Evolutionary conservation across 2,888 invertebrate genomes (phyloP), one percentile per base, ranked within the genome.

Genomic region (Scelioninae gen. 1): DNA sequence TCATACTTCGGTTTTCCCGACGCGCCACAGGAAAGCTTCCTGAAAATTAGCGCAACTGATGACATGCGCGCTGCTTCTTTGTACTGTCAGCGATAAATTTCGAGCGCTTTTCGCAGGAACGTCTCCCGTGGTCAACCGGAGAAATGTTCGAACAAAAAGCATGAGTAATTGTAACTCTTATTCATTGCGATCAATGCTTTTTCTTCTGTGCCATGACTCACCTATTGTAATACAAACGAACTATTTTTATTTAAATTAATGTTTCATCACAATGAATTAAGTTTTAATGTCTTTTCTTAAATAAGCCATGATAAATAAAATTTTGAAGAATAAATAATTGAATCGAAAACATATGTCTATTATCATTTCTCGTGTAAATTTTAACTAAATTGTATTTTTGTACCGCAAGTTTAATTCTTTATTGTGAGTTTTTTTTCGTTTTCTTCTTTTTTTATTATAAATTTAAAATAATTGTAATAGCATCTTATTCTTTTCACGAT

Each of bases 141-240:
- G 66, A 66, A 76, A 68, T 76, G 76, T 13, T 32, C 51, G 43
- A 51, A 76, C 68, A 76, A 76, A 72, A 76, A 75, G 75, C 51
- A 47, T 75, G 75, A 75, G 66, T 66, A 75, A 75, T 75, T 66
- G 51, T 49, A 11, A 8, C 16, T 51, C 65, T 65, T 75, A 51
- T 47, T 58, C 75, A 66, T 58, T 40, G 45, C 32, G 55, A 45
- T 15, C 55, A n/a, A 8, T 15, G 45, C 40, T 56, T 66, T 65
- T 58, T 66, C 47, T 49, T 66, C 32, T 29, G 43, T 11, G 31
- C 62, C 11, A 31, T 75, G 75, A 58, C 9, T 75, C 75, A 75
- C 11, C 32, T 11, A 51, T 43, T 38, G 16, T 16, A 49, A 43
- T n/a, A 16, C 47, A 15, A 7, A 16, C 47, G 47, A 32, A 47